Evolutionary conservation across 2,113 vertebrate species (phyloP), one percentile per base, ranked within the genome.

Genomic region (Alouatta palliata): DNA sequence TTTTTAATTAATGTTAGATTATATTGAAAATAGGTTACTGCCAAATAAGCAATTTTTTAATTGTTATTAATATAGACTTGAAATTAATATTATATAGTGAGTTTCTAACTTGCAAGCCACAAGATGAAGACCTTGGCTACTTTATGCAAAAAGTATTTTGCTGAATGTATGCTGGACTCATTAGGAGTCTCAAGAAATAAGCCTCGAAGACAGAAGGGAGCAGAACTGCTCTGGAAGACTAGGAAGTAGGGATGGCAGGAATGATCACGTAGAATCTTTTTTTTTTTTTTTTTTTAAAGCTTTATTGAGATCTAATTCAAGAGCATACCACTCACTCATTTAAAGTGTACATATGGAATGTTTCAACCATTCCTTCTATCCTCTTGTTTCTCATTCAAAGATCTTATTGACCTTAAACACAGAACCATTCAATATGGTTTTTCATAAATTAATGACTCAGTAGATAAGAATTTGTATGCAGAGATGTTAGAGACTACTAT

Each of bases 141-240:
- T n/a, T 80, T 77, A 70, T 90, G 40, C 20, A 64, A 88, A 91
- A 93, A 84, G 8, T n/a, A 88, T 56, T 82, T 64, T 93, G 21
- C 23, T 88, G 54, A 88, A 76, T 64, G 5, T 37, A 5, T 95
- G 8, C 27, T 81, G 7, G 5, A 1, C n/a, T 75, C 23, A 30
- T 96, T 90, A 25, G 23, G 9, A 64, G 3, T 54, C 37, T 81
- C 6, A 71, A 37, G 45, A 80, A 49, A 84, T 70, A 76, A 84
- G 8, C 30, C 27, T 17, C 75, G n/a, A 73, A 61, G 43, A 17
- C 21, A 90, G 19, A 95, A 70, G 70, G 71, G 21, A 84, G 0
- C 14, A 5, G 37, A 70, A 61, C 21, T 64, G 5, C 56, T 95
- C 21, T 40, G n/a, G 37, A 70, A 93, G 37, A 11, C 4, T 47